phyloP scores from a whole-genome alignment of 2,888 invertebrate genomes.

The Oithona nana region DNA sequence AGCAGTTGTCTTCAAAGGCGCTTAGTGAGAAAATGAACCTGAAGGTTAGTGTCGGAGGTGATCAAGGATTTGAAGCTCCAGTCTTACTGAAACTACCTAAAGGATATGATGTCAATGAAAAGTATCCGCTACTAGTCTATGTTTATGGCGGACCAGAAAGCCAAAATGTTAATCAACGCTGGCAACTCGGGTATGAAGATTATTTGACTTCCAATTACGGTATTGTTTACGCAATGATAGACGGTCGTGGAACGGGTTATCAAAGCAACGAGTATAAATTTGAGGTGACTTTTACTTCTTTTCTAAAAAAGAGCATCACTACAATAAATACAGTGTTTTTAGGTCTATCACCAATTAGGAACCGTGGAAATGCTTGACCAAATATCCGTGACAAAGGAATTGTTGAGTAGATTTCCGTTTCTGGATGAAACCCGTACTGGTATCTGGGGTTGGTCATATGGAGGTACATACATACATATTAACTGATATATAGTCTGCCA shows the following conservation, averaged over 20 bases:
- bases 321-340: background rate
- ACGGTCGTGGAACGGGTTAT: conserved; percentile 71
- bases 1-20: background rate
- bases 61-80: conserved; percentile 47
- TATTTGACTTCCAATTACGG: conserved; percentile 65
- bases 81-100: conserved; percentile 73
- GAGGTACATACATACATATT: too few species aligned
- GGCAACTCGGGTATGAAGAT: conserved; percentile 70
- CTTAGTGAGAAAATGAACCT: background rate
- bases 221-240: conserved; percentile 74
- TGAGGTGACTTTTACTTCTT: conserved; percentile 15
- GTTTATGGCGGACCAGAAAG: conserved; percentile 74
- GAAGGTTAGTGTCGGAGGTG: background rate
- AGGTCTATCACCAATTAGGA: conserved; percentile 53
- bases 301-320: background rate
- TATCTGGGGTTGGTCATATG: conserved; percentile 93
- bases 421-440: conserved; percentile 72
- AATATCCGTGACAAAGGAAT: conserved; percentile 38
- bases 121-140: conserved; percentile 73
- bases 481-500: too few species aligned
- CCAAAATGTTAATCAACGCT: conserved; percentile 73
- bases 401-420: conserved; percentile 67
- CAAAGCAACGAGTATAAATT: conserved; percentile 43
- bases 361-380: conserved; percentile 80
- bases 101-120: conserved; percentile 70